These are phyloP conservation scores for Eubucco bourcierii DNA, from an alignment of 2,113 vertebrate species.

Conservation along the genomic window DNA sequence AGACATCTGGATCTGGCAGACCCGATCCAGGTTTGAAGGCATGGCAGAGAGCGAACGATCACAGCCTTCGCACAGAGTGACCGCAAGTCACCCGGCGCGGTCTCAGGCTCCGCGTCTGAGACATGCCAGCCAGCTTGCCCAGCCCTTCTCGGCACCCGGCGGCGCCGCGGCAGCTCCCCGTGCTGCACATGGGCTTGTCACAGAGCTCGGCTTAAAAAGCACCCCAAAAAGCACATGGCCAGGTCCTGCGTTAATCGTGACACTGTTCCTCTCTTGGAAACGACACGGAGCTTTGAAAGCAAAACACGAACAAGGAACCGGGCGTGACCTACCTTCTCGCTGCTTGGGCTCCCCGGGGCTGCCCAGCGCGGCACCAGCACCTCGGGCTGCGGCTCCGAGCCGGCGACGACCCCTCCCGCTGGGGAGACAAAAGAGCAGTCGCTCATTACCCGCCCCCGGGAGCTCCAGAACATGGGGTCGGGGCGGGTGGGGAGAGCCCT, in stretches of 20 bases:
- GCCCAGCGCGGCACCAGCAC: constrained; percentile 82
- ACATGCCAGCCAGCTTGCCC: not conserved
- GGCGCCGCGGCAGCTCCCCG: not conserved
- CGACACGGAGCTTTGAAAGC: rapidly evolving
- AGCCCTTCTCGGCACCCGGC: not conserved
- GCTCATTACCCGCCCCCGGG: not conserved
- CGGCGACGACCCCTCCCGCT: not conserved
- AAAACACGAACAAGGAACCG: not conserved
- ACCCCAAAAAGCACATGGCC: too few species aligned
- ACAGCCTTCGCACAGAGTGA: rapidly evolving
- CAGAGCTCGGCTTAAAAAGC: not conserved
- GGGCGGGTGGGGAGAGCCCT: not conserved
- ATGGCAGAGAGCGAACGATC: rapidly evolving
- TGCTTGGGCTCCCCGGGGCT: constrained; percentile 50
- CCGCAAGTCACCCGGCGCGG: rapidly evolving
- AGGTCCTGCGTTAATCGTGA: not conserved
- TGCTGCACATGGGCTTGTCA: not conserved
- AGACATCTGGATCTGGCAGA: rapidly evolving
- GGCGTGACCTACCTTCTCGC: constrained; percentile 60
- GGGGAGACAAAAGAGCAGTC: not conserved
- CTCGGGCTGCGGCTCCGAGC: constrained; percentile 72
- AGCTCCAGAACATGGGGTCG: rapidly evolving
- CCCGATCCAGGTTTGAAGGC: not conserved
- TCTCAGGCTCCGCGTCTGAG: rapidly evolving
- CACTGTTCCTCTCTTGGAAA: not conserved